These are phyloP conservation scores for Euura saliciscinereae DNA, from an alignment of 1,140 invertebrate species.

Conservation along the genomic window DNA sequence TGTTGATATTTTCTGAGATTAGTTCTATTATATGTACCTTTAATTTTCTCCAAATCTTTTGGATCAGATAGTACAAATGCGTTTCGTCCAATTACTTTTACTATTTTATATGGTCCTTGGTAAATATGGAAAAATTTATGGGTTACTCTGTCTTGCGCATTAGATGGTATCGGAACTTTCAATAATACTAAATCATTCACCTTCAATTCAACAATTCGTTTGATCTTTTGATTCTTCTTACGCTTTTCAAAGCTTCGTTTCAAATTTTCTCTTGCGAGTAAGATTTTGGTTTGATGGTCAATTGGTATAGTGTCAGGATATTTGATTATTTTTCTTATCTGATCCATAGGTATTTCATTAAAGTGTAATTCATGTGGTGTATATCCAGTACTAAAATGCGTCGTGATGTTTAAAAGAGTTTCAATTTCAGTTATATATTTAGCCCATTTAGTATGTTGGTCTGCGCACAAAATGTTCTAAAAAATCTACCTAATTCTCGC, in stretches of 20 bases:
- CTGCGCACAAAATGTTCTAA: too few relatives aligned
- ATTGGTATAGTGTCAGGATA: neutral
- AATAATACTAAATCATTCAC: neutral
- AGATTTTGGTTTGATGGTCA: neutral
- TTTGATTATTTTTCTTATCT: neutral
- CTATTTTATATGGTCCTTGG: slow-evolving; percentile 13
- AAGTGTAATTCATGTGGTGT: slow-evolving; percentile 29
- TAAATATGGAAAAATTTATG: neutral
- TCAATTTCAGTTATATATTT: too few relatives aligned
- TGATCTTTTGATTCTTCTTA: neutral
- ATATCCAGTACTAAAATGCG: slow-evolving; percentile 22
- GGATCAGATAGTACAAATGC: neutral
- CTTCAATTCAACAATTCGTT: neutral
- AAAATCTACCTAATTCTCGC: slow-evolving; percentile 24
- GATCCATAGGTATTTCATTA: neutral
- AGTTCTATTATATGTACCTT: slow-evolving; percentile 2
- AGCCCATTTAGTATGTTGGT: too few relatives aligned
- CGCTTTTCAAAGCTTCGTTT: neutral
- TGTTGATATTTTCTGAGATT: slow-evolving; percentile 10
- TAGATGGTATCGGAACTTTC: neutral
- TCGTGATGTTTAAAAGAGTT: slow-evolving; percentile 17
- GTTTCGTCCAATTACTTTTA: neutral
- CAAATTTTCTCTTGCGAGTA: neutral
- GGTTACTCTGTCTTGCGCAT: neutral
- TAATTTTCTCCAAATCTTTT: neutral